These are phyloP conservation scores for Drosophila bunnanda DNA, from an alignment of 2,888 invertebrate species.

Conservation along the genomic window DNA sequence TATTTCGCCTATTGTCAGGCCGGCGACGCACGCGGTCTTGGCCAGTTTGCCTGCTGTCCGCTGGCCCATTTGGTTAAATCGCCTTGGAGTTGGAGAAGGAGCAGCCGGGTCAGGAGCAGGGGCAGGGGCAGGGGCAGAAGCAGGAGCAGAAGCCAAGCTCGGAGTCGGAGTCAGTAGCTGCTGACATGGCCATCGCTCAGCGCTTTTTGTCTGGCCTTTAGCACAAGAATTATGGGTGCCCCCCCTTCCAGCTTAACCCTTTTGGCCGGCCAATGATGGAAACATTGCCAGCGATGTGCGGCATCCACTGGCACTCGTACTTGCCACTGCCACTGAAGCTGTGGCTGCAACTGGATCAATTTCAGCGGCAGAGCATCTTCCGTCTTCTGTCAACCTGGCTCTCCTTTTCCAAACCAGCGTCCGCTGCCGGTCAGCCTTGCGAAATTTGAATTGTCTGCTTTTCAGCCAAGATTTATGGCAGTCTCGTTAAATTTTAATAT, in stretches of 20 bases:
- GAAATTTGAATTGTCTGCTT: slow-evolving; percentile 83
- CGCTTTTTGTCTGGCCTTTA: slow-evolving; percentile 72
- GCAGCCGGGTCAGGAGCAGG: slow-evolving; percentile 11
- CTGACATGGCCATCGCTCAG: slow-evolving; percentile 66
- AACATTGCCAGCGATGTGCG: slow-evolving; percentile 76
- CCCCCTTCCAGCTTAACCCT: slow-evolving; percentile 21
- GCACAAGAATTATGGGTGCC: slow-evolving; percentile 79
- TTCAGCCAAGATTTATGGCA: slow-evolving; percentile 83
- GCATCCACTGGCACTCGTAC: slow-evolving; percentile 59
- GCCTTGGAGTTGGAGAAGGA: slow-evolving; percentile 44
- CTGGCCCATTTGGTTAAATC: slow-evolving; percentile 77
- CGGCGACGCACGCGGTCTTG: slow-evolving; percentile 62
- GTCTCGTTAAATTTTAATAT: slow-evolving; percentile 84
- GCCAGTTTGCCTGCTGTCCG: slow-evolving; percentile 60
- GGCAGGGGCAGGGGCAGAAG: slow-evolving; percentile 18
- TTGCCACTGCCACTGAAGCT: slow-evolving; percentile 38
- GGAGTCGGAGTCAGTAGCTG: slow-evolving; percentile 44
- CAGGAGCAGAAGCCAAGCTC: slow-evolving; percentile 29
- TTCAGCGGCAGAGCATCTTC: slow-evolving; percentile 72
- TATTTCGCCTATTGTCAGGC: slow-evolving; percentile 83
- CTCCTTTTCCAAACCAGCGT: not conserved
- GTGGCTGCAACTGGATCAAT: slow-evolving; percentile 82
- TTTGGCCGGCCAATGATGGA: slow-evolving; percentile 65
- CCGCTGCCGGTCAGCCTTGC: slow-evolving; percentile 48
- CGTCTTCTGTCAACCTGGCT: slow-evolving; percentile 57